Base-by-base conservation (phyloP, 2,888 invertebrate genomes). In the Lasioglossum calceatum region DNA sequence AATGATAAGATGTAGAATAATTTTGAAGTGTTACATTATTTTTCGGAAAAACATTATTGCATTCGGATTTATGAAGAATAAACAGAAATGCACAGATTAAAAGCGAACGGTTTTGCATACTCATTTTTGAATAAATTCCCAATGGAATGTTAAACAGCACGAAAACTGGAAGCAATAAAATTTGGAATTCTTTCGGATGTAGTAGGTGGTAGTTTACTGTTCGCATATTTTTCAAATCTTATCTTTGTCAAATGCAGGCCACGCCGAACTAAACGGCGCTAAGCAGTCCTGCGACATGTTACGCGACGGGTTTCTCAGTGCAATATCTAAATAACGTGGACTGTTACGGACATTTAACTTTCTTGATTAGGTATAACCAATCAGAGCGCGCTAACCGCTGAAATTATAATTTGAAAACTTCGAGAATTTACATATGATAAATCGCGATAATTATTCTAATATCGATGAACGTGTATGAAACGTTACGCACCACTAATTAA, bases 311-410 rank as follows among this genome's bases (percentile, higher is more conserved):
- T 84, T 84, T 81, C 76, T 2, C 3, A 42, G 42, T 64, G 76
- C 50, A 72, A 64, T 64, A 64, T 84, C 71, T 81, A 72, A 81
- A 72, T 76, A 84, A 76, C 82, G 23, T n/a, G 71, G 72, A 61
- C 42, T 72, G 72, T 84, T 81, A 81, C 82, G 72, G 72, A 75
- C 50, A 71, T 81, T 81, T 81, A 61, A 76, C 50, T 36, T 77
- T 50, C 61, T 32, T 72, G 50, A 58, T 54, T 64, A 54, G 39
- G 32, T 32, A 10, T n/a, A 58, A 64, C 76, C 44, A 32, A 77
- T 61, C 42, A 19, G 36, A 50, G 23, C 27, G 32, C 16, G 14
- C 8, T 10, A 23, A 16, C n/a, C 12, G 16, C 67, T 47, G 14
- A 44, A 77, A 77, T 67, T 77, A 36, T 39, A 64, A 27, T 32